A percentile compares a stretch with the other conserved stretches of the same genome.
phyloP scores from a whole-genome alignment of 1,140 invertebrate species.

The Brachionus rubens region DNA sequence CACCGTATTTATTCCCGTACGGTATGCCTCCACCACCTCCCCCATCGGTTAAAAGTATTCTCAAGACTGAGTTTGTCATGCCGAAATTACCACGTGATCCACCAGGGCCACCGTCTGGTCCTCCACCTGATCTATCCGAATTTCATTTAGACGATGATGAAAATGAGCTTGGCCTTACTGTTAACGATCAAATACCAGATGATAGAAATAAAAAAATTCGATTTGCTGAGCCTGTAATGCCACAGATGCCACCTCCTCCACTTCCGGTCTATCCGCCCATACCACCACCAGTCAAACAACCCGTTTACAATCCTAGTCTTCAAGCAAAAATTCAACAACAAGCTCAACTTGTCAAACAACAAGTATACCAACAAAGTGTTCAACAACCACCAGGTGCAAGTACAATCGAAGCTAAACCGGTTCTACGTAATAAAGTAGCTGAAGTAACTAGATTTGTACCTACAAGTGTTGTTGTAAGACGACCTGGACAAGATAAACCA shows the following conservation, averaged over 20 bases:
- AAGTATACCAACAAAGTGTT: conserved; percentile 16
- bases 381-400: not conserved
- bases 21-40: conserved; percentile 12
- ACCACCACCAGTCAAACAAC: not conserved
- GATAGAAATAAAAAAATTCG: conserved; percentile 27
- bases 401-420: conserved; percentile 70
- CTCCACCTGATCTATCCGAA: conserved; percentile 28
- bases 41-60: not conserved
- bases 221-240: not conserved
- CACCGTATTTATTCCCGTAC: not conserved
- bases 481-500: not conserved
- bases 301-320: not conserved
- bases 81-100: not conserved
- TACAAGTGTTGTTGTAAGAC: conserved; percentile 80
- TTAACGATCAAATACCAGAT: conserved; percentile 20
- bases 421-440: conserved; percentile 77
- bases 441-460: conserved; percentile 93
- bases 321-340: conserved; percentile 34
- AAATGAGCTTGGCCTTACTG: not conserved
- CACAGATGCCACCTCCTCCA: not conserved
- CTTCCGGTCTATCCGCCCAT: too few species aligned
- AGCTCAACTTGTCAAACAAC: not conserved
- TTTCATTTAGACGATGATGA: conserved; percentile 32
- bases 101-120: conserved; percentile 7
- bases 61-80: not conserved